phyloP scores from a whole-genome alignment of 2,113 vertebrate species.

The Otocyon megalotis region DNA sequence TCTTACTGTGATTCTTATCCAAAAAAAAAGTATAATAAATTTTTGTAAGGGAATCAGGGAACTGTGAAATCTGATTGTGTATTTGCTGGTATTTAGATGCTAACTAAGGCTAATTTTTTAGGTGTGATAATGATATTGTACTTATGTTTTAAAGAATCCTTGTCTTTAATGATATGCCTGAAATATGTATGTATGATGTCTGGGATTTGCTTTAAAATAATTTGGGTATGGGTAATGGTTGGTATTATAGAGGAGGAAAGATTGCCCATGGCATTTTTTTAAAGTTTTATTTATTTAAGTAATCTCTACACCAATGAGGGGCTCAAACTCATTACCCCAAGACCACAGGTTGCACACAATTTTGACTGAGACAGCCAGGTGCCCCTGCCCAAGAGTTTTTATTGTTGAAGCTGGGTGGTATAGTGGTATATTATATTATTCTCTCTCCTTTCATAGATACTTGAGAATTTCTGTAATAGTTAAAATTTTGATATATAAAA shows the following conservation, averaged over 20 bases:
- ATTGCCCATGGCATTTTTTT: neutral
- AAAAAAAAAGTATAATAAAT: neutral
- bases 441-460: neutral
- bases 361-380: neutral
- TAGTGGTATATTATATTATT: neutral
- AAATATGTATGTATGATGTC: neutral
- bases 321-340: neutral
- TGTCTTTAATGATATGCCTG: neutral
- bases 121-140: neutral
- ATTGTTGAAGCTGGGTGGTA: neutral
- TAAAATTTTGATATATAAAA: neutral
- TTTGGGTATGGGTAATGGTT: neutral
- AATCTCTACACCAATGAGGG: neutral
- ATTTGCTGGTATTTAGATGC: neutral
- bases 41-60: neutral
- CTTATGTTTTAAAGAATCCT: neutral
- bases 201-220: neutral
- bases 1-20: neutral
- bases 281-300: neutral
- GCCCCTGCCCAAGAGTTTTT: neutral
- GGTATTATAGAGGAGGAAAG: neutral
- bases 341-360: neutral
- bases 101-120: neutral
- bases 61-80: neutral
- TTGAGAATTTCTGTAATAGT: neutral